A percentile compares a stretch with the other conserved stretches of the same genome.
Evolutionary conservation across 2,888 invertebrate species (phyloP).

Genomic region (Camptogramma bilineatum): DNA sequence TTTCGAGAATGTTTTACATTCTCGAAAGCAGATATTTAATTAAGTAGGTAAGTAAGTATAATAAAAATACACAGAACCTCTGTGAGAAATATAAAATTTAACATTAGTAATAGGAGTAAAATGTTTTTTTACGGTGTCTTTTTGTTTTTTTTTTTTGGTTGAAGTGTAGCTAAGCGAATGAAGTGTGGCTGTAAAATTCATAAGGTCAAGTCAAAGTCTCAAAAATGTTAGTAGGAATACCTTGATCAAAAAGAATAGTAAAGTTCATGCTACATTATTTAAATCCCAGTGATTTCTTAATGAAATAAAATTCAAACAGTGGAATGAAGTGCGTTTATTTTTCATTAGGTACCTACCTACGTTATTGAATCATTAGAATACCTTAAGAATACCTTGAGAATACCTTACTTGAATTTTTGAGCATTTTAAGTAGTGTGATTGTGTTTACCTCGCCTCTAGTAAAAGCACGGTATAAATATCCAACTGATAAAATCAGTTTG

Average conservation of each 20-base stretch:
- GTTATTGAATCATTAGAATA: not conserved
- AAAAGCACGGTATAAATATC: not conserved
- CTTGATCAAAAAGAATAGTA: conserved; percentile 15
- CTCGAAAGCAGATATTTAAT: not conserved
- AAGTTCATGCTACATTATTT: not conserved
- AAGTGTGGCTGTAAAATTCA: conserved; percentile 6
- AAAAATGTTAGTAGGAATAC: not conserved
- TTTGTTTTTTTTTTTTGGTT: not conserved
- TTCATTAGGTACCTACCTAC: no score
- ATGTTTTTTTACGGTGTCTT: not conserved
- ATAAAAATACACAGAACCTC: not conserved
- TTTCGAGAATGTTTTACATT: not conserved
- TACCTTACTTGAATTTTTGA: not conserved
- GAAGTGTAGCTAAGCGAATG: no score
- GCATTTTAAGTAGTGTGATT: not conserved
- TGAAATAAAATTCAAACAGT: conserved; percentile 12
- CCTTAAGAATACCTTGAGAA: not conserved
- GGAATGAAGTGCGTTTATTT: conserved; percentile 11
- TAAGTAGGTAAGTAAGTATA: not conserved
- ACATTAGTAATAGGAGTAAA: not conserved
- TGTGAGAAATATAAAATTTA: not conserved
- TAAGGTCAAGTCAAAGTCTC: not conserved
- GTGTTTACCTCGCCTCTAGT: not conserved
- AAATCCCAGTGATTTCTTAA: conserved; percentile 6
- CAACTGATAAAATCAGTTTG: not conserved